Evolutionary conservation across 2,888 invertebrate species (phyloP), one percentile per base, ranked within the genome.

Genomic region (Eupeodes latifasciatus): DNA sequence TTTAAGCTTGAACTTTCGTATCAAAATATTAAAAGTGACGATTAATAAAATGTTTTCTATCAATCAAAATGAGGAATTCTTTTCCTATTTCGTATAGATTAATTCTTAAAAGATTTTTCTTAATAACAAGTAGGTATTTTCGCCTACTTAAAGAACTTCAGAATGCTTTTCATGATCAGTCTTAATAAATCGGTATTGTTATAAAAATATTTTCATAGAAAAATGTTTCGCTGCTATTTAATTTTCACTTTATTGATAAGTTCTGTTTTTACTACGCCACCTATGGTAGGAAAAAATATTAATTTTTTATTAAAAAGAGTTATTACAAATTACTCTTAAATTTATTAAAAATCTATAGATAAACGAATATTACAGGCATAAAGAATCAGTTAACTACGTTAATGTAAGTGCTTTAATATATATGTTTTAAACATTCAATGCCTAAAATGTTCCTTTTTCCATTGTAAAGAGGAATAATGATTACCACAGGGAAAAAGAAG

Each of bases 341-440:
- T 27, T 4, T 19, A 5, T 5, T 49, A 49, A 49, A 49, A n/a
- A 14, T 59, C 14, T 34, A 6, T 1, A 59, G 59, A 59, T 59
- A 36, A 59, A 59, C 34, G 59, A 59, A n/a, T 59, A 59, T 36
- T 36, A 59, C n/a, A 34, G 59, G 59, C 59, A 59, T 14, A 34
- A n/a, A n/a, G 59, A 59, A n/a, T n/a, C 59, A 14, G 34, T 59
- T 0, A 36, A 59, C 14, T 59, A 59, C 4, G 9, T 59, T 1
- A 59, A 59, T n/a, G 59, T 59, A 59, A 59, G 59, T 59, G 6
- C 5, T 51, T 51, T 14, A 27, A 3, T 14, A 5, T n/a, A 12
- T 49, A 14, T 49, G 12, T 51, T 51, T 5, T 5, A 5, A 49
- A n/a, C 12, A 47, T 11, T 47, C 11, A 7, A 53, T 27, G 0